phyloP scores from a whole-genome alignment of 2,888 invertebrate species.

The Synanthedon myopaeformis region DNA sequence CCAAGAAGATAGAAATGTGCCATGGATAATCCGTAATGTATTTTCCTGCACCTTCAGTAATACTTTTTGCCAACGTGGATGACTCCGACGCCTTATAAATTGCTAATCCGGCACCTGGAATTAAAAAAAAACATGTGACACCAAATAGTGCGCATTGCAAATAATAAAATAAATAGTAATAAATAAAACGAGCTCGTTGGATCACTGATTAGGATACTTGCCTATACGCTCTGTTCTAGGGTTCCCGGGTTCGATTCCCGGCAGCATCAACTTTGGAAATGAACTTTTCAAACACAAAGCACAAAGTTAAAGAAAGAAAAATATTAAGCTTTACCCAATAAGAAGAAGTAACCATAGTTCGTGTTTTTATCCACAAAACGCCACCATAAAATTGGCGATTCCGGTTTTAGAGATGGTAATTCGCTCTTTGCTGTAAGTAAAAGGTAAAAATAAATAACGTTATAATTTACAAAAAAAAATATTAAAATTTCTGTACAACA shows the following conservation, averaged over 20 bases:
- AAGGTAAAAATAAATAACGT: background rate
- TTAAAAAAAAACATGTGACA: background rate
- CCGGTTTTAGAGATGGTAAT: constrained; percentile 31
- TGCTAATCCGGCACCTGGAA: constrained; percentile 27
- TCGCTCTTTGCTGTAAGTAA: constrained; percentile 27
- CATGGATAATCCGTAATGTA: constrained; percentile 13
- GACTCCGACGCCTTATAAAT: constrained; percentile 10
- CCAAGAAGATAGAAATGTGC: constrained; percentile 16
- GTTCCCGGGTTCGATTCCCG: no score
- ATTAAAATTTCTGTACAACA: no score
- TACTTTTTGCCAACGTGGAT: constrained; percentile 8
- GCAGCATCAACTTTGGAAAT: no score
- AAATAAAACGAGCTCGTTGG: no score
- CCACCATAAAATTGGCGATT: constrained; percentile 44
- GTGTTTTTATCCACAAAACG: constrained; percentile 40
- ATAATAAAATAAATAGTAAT: no score
- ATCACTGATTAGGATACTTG: no score
- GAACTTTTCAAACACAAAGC: no score
- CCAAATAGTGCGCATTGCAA: no score
- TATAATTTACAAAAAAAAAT: no score
- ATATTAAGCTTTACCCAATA: constrained; percentile 23
- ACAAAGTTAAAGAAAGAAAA: no score
- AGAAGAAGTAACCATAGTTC: constrained; percentile 40
- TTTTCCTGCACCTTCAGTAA: constrained; percentile 11
- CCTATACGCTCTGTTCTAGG: no score